Conservation (phyloP, 2,113 vertebrate genomes). For the Falco punctatus region DNA sequence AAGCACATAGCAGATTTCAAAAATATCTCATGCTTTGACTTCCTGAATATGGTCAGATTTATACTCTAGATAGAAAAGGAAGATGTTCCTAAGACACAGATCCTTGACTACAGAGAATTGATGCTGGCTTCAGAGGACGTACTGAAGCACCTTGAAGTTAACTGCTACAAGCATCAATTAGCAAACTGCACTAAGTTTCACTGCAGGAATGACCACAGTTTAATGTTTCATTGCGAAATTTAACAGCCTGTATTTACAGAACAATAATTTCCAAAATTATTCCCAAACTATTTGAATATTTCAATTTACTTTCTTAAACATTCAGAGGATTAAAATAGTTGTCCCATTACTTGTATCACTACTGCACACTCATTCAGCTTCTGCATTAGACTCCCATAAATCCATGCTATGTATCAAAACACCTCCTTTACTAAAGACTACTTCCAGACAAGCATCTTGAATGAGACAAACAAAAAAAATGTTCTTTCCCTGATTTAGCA, state of each 20-base stretch:
- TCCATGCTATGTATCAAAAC: neutral
- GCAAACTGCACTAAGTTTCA: neutral
- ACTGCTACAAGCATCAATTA: neutral
- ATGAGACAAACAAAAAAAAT: neutral
- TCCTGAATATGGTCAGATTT: neutral
- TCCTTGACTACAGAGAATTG: neutral
- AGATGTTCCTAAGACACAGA: neutral
- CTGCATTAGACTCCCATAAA: neutral
- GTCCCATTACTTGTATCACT: neutral
- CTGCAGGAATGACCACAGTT: neutral
- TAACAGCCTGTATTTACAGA: neutral
- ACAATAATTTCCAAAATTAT: neutral
- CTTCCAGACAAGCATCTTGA: neutral
- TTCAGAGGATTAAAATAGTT: neutral
- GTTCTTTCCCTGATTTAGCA: neutral
- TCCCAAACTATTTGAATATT: neutral
- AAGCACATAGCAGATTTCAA: neutral
- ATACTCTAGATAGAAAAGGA: neutral
- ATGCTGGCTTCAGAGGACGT: neutral
- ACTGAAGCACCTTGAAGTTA: neutral
- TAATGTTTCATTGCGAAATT: neutral
- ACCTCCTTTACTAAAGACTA: neutral
- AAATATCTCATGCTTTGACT: neutral
- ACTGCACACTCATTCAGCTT: neutral
- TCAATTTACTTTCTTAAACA: neutral